Base-by-base conservation (phyloP, 2,113 vertebrate genomes). In the Brachyhypopomus occidentalis region DNA sequence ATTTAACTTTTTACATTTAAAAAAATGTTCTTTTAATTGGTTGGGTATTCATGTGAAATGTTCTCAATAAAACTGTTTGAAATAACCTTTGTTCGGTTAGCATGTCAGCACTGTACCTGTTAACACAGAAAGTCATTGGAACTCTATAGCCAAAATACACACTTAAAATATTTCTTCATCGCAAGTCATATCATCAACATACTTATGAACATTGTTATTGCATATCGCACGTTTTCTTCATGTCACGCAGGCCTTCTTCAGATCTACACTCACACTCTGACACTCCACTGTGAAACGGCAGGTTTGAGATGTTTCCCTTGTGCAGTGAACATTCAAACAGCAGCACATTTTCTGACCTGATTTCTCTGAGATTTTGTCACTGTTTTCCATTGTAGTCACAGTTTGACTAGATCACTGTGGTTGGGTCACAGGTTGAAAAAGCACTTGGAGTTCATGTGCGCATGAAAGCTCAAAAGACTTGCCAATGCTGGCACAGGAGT, bases 401-500 rank as follows among this genome's bases (percentile, higher is more conserved):
- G 30, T 77, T 83, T 83, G 66, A 78, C 69, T 83, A 45, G 45
- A 38, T 83, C 56, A 14, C 16, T 64, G 75, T 72, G 27, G 67
- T 56, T 19, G 41, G 5, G 5, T 45, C 6, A 45, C 6, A 45
- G 41, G 5, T 45, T 45, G 41, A 45, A 1, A 45, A 8, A 11
- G 5, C 1, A 1, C 2, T 5, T 69, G 60, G 60, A 75, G 56
- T 71, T 76, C 36, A 71, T 25, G 48, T 63, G 71, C 52, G n/a
- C n/a, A n/a, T n/a, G 72, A 75, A 75, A 75, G 71, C 36, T 74
- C 77, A 75, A 58, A 71, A 60, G 72, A 75, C 63, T 45, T 73
- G 69, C n/a, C 70, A 83, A 7, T 11, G 5, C 41, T 45, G 41
- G 41, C 9, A 45, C 9, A 45, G 6, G 5, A 7, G 6, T 45